phyloP scores from a whole-genome alignment of 2,113 vertebrate genomes.

The Ranitomeya variabilis region DNA sequence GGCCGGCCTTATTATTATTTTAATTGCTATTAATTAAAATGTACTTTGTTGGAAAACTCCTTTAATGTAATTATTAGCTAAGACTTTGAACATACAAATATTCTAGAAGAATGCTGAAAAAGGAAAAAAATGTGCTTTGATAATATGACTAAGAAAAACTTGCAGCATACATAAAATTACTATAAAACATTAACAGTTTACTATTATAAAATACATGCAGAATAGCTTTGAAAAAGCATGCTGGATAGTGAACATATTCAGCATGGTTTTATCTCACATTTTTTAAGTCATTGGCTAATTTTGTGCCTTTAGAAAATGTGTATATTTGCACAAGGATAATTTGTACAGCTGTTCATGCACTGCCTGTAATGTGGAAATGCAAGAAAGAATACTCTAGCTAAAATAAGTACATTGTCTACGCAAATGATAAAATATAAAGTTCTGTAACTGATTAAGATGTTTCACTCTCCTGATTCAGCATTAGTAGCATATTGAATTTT shows the following conservation, averaged over 20 bases:
- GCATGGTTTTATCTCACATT: neutral
- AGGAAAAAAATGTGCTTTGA: too few species aligned
- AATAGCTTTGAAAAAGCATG: neutral
- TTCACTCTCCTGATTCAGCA: neutral
- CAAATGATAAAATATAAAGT: neutral
- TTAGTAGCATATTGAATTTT: neutral
- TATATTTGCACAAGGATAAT: neutral
- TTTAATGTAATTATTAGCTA: too few species aligned
- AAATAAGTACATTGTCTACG: neutral
- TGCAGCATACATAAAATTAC: too few species aligned
- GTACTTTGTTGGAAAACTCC: too few species aligned
- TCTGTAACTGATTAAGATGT: constrained; percentile 1
- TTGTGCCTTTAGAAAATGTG: neutral
- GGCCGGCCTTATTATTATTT: too few species aligned
- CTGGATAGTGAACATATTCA: neutral
- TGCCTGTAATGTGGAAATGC: neutral
- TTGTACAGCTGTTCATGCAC: neutral
- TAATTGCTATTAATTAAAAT: too few species aligned
- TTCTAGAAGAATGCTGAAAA: too few species aligned
- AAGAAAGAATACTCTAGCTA: neutral
- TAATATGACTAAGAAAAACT: too few species aligned
- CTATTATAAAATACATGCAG: neutral
- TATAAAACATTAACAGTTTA: neutral
- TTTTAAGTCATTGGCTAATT: neutral
- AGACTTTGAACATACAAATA: too few species aligned